A percentile compares a stretch with the other conserved stretches of the same genome.
Conservation (phyloP, 2,797 vertebrate species). For the Malurus leucopterus region DNA sequence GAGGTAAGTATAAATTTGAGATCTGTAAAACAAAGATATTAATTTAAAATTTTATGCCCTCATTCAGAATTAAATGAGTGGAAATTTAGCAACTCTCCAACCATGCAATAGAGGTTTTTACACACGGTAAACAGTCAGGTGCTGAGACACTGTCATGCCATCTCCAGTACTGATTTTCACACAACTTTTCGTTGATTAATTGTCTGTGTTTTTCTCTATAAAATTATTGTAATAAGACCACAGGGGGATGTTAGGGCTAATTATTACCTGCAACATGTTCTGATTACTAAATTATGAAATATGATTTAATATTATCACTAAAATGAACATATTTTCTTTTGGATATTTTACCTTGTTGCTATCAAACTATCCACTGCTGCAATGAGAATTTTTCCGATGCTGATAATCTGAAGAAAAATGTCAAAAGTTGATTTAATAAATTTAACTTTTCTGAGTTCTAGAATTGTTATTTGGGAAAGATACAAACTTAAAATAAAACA, state of each 20-base stretch:
- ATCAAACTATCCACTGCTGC: neutral
- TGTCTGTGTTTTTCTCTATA: neutral
- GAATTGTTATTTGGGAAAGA: neutral
- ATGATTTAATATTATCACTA: neutral
- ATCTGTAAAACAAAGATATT: neutral
- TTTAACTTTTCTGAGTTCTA: neutral
- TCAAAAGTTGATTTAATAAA: neutral
- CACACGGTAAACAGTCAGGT: accelerated
- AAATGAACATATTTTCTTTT: neutral
- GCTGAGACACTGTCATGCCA: neutral
- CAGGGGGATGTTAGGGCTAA: neutral
- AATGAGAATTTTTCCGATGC: neutral
- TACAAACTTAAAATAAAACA: neutral
- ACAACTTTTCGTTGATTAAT: neutral
- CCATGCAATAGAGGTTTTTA: neutral
- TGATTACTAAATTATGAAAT: neutral
- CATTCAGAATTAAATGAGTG: neutral
- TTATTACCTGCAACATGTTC: neutral
- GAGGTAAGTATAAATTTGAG: neutral
- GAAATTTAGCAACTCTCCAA: neutral
- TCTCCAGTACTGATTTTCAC: neutral
- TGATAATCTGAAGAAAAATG: neutral
- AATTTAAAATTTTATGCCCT: neutral
- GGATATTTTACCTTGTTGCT: neutral
- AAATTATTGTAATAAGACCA: neutral